Base-by-base conservation (phyloP, 2,113 vertebrate genomes). In the Mustelus asterias region DNA sequence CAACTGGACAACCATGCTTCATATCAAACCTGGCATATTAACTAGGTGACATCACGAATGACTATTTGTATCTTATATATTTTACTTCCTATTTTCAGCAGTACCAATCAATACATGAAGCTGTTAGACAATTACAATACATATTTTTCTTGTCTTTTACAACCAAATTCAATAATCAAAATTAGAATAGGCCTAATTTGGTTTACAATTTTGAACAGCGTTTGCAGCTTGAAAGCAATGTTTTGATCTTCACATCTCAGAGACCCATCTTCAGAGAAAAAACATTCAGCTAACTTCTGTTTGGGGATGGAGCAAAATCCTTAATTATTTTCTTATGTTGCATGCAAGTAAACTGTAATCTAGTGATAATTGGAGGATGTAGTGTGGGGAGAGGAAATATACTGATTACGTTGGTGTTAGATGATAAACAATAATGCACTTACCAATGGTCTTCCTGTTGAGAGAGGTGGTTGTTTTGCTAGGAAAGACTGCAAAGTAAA, bases 401-500 rank as follows among this genome's bases (percentile, higher is more conserved):
- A 41, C 24, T 88, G 92, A 37, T 83, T 96, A 89, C 96, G 96
- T 13, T 26, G 58, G 29, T 88, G 95, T 96, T 95, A 90, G 96
- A 96, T 96, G 54, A 18, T 2, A 48, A 95, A 9, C 96, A 95
- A 70, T 44, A 44, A 95, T 95, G 41, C 97, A 98, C 98, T 98
- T 97, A 99, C 99, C 98, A 99, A 98, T 97, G 99, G 99, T 96
- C 99, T 98, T 97, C 99, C 99, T 96, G 99, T 98, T 96, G 98
- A 97, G 96, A 98, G 98, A 96, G 99, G 98, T 95, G 98, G 99
- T 96, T 99, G 99, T 97, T 99, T 99, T 60, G 99, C 97, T 96
- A 99, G 97, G 96, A 99, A 98, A 76, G 99, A 98, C 99, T 99
- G 97, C 96, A 98, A 98, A 97, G 95, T 96, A 95, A 96, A 96